These are phyloP conservation scores for Dorcus hopei DNA, from an alignment of 2,888 invertebrate species.

Conservation along the genomic window DNA sequence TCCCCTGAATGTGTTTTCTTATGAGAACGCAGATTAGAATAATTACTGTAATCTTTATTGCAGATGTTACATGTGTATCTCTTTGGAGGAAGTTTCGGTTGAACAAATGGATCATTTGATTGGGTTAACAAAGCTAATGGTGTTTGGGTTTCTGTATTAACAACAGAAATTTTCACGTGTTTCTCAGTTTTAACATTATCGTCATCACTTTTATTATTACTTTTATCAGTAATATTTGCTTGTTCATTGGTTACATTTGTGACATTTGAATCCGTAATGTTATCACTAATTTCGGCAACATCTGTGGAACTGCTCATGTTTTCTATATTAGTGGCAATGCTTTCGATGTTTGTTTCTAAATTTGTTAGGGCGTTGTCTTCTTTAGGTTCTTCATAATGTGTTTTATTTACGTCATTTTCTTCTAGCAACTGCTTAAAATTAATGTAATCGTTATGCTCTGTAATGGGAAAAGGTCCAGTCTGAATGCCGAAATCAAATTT, in stretches of 20 bases:
- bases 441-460: conserved; percentile 40
- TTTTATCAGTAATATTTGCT: too few species aligned
- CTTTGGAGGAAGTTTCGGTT: conserved; percentile 21
- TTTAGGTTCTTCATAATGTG: conserved; percentile 17
- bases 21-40: conserved; percentile 45
- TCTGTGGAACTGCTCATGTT: background rate
- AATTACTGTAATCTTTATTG: conserved; percentile 43
- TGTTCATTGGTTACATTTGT: background rate
- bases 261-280: background rate
- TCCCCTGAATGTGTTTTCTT: conserved; percentile 47
- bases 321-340: background rate
- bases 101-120: conserved; percentile 17
- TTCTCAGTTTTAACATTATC: background rate
- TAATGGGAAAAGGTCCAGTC: conserved; percentile 21
- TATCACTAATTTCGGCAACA: background rate
- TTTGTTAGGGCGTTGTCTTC: background rate
- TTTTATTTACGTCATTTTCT: conserved; percentile 26
- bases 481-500: conserved; percentile 38
- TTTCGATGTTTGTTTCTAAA: too few species aligned
- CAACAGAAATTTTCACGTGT: background rate
- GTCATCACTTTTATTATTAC: too few species aligned
- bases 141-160: conserved; percentile 7
- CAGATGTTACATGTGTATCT: conserved; percentile 40
- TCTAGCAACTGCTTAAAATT: conserved; percentile 45
- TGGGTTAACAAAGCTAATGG: conserved; percentile 22